phyloP scores from a whole-genome alignment of 2,888 invertebrate genomes.

The Drosophila bunnanda region DNA sequence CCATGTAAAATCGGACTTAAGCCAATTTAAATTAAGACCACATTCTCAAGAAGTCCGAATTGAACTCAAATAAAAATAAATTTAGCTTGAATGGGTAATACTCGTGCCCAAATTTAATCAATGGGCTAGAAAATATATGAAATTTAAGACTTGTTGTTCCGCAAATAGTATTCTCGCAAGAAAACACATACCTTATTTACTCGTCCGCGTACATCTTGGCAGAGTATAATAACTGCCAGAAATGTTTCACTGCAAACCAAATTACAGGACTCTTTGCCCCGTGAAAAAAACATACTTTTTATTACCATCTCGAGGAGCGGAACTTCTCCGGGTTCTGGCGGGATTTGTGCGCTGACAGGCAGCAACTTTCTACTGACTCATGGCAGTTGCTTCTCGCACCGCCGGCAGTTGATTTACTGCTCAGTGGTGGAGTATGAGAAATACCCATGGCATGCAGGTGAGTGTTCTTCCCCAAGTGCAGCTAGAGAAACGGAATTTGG shows the following conservation, averaged over 20 bases:
- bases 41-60: background rate
- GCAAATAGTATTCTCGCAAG: no score
- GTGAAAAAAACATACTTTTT: slow-evolving; percentile 27
- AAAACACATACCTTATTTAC: background rate
- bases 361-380: slow-evolving; percentile 37
- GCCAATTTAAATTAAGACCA: slow-evolving; percentile 5
- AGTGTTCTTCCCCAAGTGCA: slow-evolving; percentile 20
- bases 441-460: slow-evolving; percentile 9
- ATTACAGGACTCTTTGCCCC: background rate
- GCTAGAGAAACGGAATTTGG: slow-evolving; percentile 56
- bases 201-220: slow-evolving; percentile 6
- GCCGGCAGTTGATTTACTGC: slow-evolving; percentile 60
- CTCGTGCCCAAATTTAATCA: background rate
- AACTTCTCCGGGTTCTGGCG: slow-evolving; percentile 19
- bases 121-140: background rate
- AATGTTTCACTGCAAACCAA: slow-evolving; percentile 8
- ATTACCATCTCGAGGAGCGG: slow-evolving; percentile 36
- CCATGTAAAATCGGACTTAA: background rate
- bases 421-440: slow-evolving; percentile 7
- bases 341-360: slow-evolving; percentile 46
- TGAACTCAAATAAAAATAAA: background rate
- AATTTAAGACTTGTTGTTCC: background rate
- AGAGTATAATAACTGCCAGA: slow-evolving; percentile 28
- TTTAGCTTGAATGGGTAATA: background rate
- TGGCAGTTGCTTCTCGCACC: slow-evolving; percentile 36